These are phyloP conservation scores for Gari tellinella DNA, from an alignment of 2,888 invertebrate genomes.

Conservation along the genomic window DNA sequence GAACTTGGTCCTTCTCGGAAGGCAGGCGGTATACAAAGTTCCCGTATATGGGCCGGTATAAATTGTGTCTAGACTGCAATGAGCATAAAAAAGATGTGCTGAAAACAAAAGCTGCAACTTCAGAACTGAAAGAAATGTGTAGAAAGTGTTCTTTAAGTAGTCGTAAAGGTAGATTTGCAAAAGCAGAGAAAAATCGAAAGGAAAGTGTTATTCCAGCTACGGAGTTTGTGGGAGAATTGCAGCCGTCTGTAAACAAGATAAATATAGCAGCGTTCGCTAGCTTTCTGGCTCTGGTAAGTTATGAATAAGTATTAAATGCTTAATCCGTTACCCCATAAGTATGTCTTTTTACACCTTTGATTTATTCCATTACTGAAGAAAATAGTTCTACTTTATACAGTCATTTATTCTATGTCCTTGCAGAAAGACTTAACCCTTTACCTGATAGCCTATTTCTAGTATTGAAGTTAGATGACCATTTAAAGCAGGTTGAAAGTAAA, in stretches of 20 bases:
- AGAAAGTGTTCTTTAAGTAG: constrained; percentile 44
- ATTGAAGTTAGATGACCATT: too few relatives aligned
- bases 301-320: too few relatives aligned
- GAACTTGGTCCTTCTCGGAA: constrained; percentile 41
- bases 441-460: too few relatives aligned
- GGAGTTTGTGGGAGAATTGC: background rate
- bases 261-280: constrained; percentile 62
- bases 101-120: constrained; percentile 21
- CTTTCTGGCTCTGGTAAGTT: constrained; percentile 68
- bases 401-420: too few relatives aligned
- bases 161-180: constrained; percentile 14
- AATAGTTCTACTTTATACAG: too few relatives aligned
- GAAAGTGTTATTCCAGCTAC: background rate
- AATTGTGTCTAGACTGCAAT: constrained; percentile 61
- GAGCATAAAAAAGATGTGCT: constrained; percentile 44
- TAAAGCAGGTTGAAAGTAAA: too few relatives aligned
- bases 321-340: too few relatives aligned
- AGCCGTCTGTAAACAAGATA: constrained; percentile 34
- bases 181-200: background rate
- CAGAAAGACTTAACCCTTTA: too few relatives aligned
- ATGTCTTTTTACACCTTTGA: too few relatives aligned
- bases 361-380: too few relatives aligned
- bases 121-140: constrained; percentile 45
- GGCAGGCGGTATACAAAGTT: constrained; percentile 45
- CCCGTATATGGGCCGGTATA: constrained; percentile 62